phyloP scores from a whole-genome alignment of 2,113 vertebrate species.

The Megalops atlanticus region DNA sequence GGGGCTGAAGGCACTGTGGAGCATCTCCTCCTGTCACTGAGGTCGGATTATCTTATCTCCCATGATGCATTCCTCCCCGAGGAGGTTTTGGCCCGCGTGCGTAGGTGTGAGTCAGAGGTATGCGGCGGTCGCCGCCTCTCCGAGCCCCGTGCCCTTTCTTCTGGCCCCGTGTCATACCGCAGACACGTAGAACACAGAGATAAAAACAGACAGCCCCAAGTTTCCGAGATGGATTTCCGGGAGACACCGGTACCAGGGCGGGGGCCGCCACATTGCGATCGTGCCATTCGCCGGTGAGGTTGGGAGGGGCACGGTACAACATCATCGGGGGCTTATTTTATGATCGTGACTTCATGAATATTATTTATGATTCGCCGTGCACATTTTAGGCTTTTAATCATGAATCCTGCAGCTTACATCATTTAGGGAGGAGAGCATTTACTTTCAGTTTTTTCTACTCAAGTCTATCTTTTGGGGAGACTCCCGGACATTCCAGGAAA shows the following conservation, averaged over 20 bases:
- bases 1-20: background rate
- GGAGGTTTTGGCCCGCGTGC: background rate
- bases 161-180: background rate
- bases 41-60: conserved; percentile 7
- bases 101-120: background rate
- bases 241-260: background rate
- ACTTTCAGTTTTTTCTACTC: background rate
- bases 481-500: background rate
- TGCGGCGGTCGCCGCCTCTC: background rate
- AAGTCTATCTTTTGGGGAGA: background rate
- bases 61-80: conserved; percentile 5
- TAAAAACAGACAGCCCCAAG: background rate
- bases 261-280: background rate
- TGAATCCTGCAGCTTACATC: background rate
- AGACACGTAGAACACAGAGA: background rate
- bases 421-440: background rate
- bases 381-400: background rate
- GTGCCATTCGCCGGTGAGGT: background rate
- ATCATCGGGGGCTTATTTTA: background rate
- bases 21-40: background rate
- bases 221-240: background rate
- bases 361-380: background rate
- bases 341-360: background rate
- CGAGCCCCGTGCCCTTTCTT: background rate
- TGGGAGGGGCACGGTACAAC: background rate